phyloP scores from a whole-genome alignment of 2,888 invertebrate genomes.

The Cetonia aurata region DNA sequence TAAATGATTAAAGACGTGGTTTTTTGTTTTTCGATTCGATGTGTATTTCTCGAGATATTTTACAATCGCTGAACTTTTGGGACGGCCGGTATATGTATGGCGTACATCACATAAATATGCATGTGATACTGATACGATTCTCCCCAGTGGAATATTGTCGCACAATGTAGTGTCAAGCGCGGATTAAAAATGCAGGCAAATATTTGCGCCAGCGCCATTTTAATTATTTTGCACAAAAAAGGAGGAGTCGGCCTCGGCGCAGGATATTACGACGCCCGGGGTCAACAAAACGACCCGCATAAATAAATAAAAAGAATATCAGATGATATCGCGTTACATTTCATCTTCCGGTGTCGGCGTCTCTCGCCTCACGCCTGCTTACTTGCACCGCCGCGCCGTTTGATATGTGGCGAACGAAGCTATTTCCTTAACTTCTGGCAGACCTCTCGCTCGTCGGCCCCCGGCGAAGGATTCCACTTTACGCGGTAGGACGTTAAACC shows the following conservation, averaged over 20 bases:
- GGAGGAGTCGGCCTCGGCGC: constrained; percentile 27
- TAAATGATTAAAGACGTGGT: too few relatives aligned
- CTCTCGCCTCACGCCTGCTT: neutral
- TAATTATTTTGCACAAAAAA: constrained; percentile 45
- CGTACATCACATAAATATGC: neutral
- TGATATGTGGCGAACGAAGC: constrained; percentile 47
- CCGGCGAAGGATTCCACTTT: constrained; percentile 29
- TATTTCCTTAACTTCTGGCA: constrained; percentile 41
- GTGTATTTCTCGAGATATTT: too few relatives aligned
- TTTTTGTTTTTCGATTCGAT: too few relatives aligned
- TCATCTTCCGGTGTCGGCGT: constrained; percentile 48
- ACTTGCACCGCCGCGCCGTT: constrained; percentile 48
- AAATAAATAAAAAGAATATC: constrained; percentile 53
- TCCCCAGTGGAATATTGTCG: neutral
- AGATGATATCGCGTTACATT: constrained; percentile 52
- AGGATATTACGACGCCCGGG: constrained; percentile 40
- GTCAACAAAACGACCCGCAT: constrained; percentile 48
- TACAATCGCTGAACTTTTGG: too few relatives aligned
- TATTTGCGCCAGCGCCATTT: constrained; percentile 44
- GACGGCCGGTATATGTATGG: too few relatives aligned
- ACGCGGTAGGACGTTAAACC: constrained; percentile 16
- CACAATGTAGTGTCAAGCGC: neutral
- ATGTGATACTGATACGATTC: constrained; percentile 1
- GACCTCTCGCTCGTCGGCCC: constrained; percentile 2
- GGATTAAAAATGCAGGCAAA: constrained; percentile 40